phyloP scores from a whole-genome alignment of 2,113 vertebrate genomes.

The Sorex araneus region DNA sequence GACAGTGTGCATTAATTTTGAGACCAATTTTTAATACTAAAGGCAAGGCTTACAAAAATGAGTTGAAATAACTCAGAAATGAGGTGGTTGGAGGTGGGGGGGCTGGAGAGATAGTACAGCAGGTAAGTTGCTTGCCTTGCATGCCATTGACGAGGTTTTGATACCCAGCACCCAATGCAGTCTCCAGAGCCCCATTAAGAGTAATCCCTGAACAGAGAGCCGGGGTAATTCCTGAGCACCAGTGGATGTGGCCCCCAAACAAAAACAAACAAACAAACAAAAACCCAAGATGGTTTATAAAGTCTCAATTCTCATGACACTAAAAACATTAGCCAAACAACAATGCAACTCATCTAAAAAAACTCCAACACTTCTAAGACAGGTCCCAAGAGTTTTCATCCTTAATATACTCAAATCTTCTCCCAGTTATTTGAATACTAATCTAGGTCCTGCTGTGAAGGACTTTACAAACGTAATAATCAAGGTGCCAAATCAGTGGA shows the following conservation, averaged over 20 bases:
- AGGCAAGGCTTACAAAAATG: not conserved
- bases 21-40: slow-evolving; percentile 22
- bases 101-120: too few relatives aligned
- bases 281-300: not conserved
- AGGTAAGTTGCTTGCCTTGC: too few relatives aligned
- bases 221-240: too few relatives aligned
- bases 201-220: too few relatives aligned
- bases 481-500: slow-evolving; percentile 8
- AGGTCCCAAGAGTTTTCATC: not conserved
- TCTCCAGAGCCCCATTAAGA: too few relatives aligned
- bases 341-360: not conserved
- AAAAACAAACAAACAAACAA: not conserved
- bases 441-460: not conserved
- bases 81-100: not conserved
- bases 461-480: not conserved
- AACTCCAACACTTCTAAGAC: not conserved
- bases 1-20: slow-evolving; percentile 43
- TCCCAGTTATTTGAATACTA: not conserved
- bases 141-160: too few relatives aligned
- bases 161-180: too few relatives aligned
- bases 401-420: not conserved
- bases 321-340: not conserved
- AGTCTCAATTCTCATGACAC: not conserved
- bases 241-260: too few relatives aligned
- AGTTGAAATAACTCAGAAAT: slow-evolving; percentile 57